Base-by-base conservation (phyloP, 2,797 vertebrate species). In the Spea hammondii region DNA sequence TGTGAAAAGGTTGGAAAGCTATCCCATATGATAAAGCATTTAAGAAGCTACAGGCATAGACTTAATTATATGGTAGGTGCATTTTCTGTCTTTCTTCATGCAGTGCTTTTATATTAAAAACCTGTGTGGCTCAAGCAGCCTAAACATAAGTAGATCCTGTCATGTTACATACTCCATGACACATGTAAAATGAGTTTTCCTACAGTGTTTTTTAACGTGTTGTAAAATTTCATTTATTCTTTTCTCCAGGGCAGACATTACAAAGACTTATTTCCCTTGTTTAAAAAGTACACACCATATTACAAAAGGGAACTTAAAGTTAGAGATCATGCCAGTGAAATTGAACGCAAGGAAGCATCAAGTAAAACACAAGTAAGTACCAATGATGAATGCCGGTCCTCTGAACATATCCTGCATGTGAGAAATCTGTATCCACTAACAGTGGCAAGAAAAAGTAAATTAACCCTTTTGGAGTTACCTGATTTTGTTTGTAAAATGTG, bases 21-120 rank as follows among this genome's bases (percentile, higher is more conserved):
- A 8, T 5, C 7, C 64, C 65, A 53, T 32, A 70, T 77, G n/a
- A 77, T 71, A 8, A 53, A 8, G 4, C 76, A 77, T 62, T 50
- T 71, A 10, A 70, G 10, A 53, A 6, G 48, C 5, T 54, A 64
- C 10, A 65, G 48, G 10, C 76, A 77, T 55, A 65, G 76, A 64
- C 12, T 5, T 4, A 8, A 1, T 6, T 77, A 77, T 14, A 10
- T 77, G 47, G 75, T 77, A 45, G 49, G 75, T 64, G 57, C 13
- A 45, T 12, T 67, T 32, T 17, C 11, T 62, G 48, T 49, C 47
- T 47, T 5, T 67, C 49, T 67, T 67, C 46, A 67, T 67, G 13
- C 7, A 3, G 4, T 1, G 10, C 10, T 48, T 67, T 47, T 48
- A 7, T 67, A 17, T 17, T 17, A 17, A 17, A 17, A 17, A 17